Conservation (phyloP, 2,797 vertebrate species). For the Australoheros facetus region DNA sequence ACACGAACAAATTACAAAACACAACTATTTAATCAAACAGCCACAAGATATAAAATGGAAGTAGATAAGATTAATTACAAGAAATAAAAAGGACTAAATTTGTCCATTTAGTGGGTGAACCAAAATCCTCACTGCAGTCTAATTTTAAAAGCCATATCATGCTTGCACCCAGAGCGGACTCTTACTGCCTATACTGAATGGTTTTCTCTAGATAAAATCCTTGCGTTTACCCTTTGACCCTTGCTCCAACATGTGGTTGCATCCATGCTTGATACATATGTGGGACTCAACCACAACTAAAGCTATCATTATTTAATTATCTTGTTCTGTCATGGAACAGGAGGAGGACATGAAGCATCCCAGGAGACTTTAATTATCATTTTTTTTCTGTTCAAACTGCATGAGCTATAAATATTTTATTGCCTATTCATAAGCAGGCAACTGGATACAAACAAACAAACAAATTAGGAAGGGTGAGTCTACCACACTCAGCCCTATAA, state of each 20-base stretch:
- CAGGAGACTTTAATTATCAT: slow-evolving; percentile 49
- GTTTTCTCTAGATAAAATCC: slow-evolving; percentile 42
- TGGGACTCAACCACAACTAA: slow-evolving; percentile 56
- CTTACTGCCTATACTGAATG: slow-evolving; percentile 2
- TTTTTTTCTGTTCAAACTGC: slow-evolving; percentile 1
- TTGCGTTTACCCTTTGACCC: slow-evolving; percentile 44
- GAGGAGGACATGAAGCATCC: slow-evolving; percentile 21
- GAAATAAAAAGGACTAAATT: slow-evolving; percentile 10
- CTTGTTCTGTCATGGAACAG: slow-evolving; percentile 25
- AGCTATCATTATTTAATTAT: slow-evolving; percentile 43
- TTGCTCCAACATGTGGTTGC: slow-evolving; percentile 9
- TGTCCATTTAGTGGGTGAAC: slow-evolving; percentile 4
- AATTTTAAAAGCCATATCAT: slow-evolving; percentile 3
- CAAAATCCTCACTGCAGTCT: slow-evolving; percentile 15
- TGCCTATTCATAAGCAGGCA: slow-evolving; percentile 25
- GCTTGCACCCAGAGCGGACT: not conserved
- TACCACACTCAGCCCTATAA: not conserved
- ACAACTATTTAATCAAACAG: slow-evolving; percentile 25
- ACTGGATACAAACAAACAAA: slow-evolving; percentile 34
- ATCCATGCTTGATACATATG: slow-evolving; percentile 39
- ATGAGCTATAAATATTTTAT: slow-evolving; percentile 26
- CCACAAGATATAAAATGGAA: slow-evolving; percentile 14
- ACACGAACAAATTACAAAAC: slow-evolving; percentile 10
- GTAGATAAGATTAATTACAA: not conserved
- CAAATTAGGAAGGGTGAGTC: slow-evolving; percentile 26